Percentiles rank a stretch among this genome's conserved stretches.
Evolutionary conservation across 2,797 vertebrate species (phyloP).

Genomic region (Discoglossus pictus): DNA sequence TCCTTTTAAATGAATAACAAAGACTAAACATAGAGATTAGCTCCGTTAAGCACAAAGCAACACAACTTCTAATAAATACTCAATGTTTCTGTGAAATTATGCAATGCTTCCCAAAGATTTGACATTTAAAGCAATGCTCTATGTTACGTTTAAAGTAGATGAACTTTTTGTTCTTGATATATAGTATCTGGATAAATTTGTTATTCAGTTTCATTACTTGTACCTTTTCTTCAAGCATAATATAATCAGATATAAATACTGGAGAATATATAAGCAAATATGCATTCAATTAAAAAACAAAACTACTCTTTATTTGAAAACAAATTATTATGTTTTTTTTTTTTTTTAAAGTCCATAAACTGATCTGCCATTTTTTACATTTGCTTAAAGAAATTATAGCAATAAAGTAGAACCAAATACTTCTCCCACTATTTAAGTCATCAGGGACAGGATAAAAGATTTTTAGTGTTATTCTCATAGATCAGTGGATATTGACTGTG

Average conservation of each 20-base stretch:
- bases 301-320: background rate
- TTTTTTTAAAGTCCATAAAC: too few species aligned
- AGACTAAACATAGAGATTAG: background rate
- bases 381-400: too few species aligned
- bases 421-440: too few species aligned
- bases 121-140: constrained; percentile 10
- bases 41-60: constrained; percentile 4
- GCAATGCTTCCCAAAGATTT: constrained; percentile 2
- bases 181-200: constrained; percentile 3
- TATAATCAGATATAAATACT: constrained; percentile 5
- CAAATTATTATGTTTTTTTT: too few species aligned
- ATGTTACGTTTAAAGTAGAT: constrained; percentile 14
- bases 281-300: constrained; percentile 9
- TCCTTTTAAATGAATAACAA: constrained; percentile 18
- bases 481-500: too few species aligned
- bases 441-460: too few species aligned
- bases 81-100: background rate
- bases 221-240: background rate
- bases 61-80: background rate
- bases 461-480: too few species aligned
- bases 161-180: constrained; percentile 21
- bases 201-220: constrained; percentile 5
- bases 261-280: background rate
- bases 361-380: too few species aligned
- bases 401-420: too few species aligned